Evolutionary conservation across 2,797 vertebrate genomes (phyloP).

Genomic region (Premnoplex brunnescens): DNA sequence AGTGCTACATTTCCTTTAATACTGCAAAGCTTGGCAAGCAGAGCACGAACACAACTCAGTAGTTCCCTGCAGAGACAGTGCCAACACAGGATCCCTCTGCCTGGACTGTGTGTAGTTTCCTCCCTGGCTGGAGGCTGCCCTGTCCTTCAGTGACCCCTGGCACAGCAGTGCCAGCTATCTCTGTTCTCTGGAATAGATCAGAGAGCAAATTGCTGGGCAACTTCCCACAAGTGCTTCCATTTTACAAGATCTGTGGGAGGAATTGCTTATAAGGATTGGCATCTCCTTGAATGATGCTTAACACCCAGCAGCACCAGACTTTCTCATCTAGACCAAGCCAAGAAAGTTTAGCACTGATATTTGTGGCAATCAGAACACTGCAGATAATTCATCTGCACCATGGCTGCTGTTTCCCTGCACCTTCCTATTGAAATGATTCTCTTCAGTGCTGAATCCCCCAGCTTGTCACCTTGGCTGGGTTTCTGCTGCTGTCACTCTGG

Average conservation of each 20-base stretch:
- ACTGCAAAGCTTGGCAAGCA: background rate
- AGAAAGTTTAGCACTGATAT: background rate
- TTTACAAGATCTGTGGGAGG: conserved; percentile 31
- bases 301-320: background rate
- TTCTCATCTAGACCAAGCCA: conserved; percentile 12
- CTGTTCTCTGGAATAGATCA: background rate
- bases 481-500: background rate
- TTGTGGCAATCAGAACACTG: background rate
- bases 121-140: background rate
- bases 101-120: background rate
- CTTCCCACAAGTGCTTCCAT: conserved; percentile 51
- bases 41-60: background rate
- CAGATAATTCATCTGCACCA: background rate
- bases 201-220: background rate
- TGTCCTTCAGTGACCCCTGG: background rate
- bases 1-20: background rate
- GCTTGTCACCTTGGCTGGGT: background rate
- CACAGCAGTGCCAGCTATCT: background rate
- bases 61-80: background rate
- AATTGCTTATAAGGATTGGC: background rate
- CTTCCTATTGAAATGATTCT: background rate
- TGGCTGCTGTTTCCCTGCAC: background rate
- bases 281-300: background rate
- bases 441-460: background rate
- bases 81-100: background rate